These are phyloP conservation scores for Tokudaia tokunoshimensis DNA, from an alignment of 2,797 vertebrate species.

Conservation along the genomic window DNA sequence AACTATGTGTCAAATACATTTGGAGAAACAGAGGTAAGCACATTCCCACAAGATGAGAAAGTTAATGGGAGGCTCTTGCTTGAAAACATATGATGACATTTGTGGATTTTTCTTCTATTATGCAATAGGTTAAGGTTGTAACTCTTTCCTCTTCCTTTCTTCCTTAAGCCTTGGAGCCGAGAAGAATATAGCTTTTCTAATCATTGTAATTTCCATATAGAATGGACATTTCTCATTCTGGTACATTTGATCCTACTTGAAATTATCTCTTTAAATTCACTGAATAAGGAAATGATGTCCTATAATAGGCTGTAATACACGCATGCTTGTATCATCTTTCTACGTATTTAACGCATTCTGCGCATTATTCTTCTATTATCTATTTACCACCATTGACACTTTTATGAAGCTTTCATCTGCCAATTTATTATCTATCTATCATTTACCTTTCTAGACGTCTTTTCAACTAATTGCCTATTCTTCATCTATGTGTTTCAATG, in stretches of 20 bases:
- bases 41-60: not conserved
- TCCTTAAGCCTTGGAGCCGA: not conserved
- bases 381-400: not conserved
- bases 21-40: not conserved
- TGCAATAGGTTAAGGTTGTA: not conserved
- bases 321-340: not conserved
- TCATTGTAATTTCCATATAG: not conserved
- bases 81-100: not conserved
- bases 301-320: not conserved
- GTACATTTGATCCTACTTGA: not conserved
- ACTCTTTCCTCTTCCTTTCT: rapidly evolving
- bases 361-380: not conserved
- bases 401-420: not conserved
- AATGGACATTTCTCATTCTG: not conserved
- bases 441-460: not conserved
- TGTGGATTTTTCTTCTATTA: not conserved
- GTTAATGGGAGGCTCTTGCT: not conserved
- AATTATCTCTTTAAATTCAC: not conserved
- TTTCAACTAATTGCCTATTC: not conserved
- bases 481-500: not conserved
- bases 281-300: not conserved
- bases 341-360: not conserved
- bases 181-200: not conserved
- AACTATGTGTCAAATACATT: not conserved
- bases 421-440: not conserved